Conservation (phyloP, 2,113 vertebrate species). For the Antechinus stuartii region DNA sequence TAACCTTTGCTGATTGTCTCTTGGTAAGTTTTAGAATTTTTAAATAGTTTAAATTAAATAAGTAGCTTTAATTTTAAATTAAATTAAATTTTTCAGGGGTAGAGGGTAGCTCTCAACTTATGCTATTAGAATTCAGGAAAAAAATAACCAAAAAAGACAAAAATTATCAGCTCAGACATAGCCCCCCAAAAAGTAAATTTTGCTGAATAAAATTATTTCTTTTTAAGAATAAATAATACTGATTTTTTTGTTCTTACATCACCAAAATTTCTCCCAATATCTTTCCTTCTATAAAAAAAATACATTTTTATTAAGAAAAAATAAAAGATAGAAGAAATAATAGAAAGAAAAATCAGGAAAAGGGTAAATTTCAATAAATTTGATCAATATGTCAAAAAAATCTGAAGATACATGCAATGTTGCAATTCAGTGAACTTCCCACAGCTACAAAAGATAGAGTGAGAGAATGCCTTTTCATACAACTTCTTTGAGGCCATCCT, state of each 20-base stretch:
- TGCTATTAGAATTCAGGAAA: background rate
- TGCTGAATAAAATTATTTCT: conserved; percentile 20
- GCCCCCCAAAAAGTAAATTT: conserved; percentile 29
- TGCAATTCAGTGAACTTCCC: background rate
- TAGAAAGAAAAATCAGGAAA: background rate
- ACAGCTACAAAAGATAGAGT: background rate
- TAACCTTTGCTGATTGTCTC: conserved; percentile 49
- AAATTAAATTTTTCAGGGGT: background rate
- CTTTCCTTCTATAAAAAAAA: background rate
- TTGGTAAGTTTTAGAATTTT: conserved; percentile 57
- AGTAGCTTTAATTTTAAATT: background rate
- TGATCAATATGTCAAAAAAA: background rate
- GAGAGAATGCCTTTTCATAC: background rate
- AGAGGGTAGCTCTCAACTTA: background rate
- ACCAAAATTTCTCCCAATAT: background rate
- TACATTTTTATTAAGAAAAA: background rate
- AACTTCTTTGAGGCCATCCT: background rate
- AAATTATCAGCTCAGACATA: conserved; percentile 11
- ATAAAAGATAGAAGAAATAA: background rate
- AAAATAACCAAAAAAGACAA: background rate
- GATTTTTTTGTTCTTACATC: background rate
- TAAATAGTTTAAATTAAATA: conserved; percentile 3
- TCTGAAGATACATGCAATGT: background rate
- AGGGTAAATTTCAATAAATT: background rate
- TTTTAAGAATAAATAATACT: background rate